A percentile compares a stretch with the other conserved stretches of the same genome.
phyloP scores from a whole-genome alignment of 2,113 vertebrate genomes.

The Nerophis ophidion region DNA sequence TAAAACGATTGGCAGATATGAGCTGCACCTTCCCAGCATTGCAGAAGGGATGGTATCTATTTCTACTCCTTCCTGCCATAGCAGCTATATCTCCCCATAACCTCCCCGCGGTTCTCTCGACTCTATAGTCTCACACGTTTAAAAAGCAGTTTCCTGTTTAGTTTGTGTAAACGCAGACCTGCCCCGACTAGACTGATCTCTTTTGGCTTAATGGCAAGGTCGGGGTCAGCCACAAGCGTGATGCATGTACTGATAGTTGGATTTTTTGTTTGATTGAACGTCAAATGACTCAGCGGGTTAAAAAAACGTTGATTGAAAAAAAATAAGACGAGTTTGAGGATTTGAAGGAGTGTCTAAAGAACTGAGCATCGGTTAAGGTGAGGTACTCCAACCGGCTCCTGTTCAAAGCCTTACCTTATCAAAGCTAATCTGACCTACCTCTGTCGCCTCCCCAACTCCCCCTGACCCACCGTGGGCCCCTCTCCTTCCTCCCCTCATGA shows the following conservation, averaged over 20 bases:
- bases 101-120: constrained; percentile 33
- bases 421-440: constrained; percentile 66
- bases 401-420: constrained; percentile 69
- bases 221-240: constrained; percentile 25
- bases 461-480: constrained; percentile 11
- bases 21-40: constrained; percentile 58
- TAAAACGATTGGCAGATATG: constrained; percentile 42
- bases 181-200: constrained; percentile 38
- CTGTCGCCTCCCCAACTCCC: constrained; percentile 40
- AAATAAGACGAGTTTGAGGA: constrained; percentile 38
- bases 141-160: constrained; percentile 61
- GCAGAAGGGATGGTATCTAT: constrained; percentile 56
- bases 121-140: constrained; percentile 37
- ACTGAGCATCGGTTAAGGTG: constrained; percentile 55
- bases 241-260: not conserved
- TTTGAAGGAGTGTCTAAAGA: constrained; percentile 42
- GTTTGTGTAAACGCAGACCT: constrained; percentile 55
- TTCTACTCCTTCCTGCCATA: constrained; percentile 62
- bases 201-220: constrained; percentile 26
- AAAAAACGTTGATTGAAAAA: not conserved
- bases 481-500: constrained; percentile 44
- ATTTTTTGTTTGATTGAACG: not conserved
- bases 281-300: not conserved
- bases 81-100: constrained; percentile 52
- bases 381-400: constrained; percentile 60